phyloP scores from a whole-genome alignment of 2,888 invertebrate species.

The Lithodes maja region DNA sequence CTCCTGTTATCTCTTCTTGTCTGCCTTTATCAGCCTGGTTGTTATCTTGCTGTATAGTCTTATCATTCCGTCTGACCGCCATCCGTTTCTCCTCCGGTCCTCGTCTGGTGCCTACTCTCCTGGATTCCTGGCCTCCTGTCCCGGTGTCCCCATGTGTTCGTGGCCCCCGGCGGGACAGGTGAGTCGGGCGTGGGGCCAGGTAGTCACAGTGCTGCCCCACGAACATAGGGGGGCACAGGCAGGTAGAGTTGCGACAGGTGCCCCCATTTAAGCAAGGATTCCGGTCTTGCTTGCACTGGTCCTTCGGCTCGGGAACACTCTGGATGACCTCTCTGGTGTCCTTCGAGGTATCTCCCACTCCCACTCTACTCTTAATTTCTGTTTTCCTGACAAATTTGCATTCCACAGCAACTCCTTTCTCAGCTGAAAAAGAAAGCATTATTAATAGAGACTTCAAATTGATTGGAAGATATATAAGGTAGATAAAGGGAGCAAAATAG shows the following conservation, averaged over 20 bases:
- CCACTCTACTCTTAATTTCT: not conserved
- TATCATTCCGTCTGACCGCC: not conserved
- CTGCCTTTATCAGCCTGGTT: not conserved
- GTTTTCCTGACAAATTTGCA: not conserved
- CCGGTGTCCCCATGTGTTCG: not conserved
- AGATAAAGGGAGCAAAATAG: too few relatives aligned
- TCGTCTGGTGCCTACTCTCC: not conserved
- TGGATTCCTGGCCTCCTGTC: not conserved
- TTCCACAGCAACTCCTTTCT: not conserved
- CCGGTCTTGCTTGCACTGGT: not conserved
- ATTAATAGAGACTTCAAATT: too few relatives aligned
- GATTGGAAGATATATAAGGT: too few relatives aligned
- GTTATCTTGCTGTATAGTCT: not conserved
- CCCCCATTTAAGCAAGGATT: constrained; percentile 73
- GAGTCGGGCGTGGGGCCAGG: constrained; percentile 18
- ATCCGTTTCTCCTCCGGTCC: not conserved
- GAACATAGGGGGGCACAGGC: constrained; percentile 67
- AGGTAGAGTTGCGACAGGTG: constrained; percentile 72
- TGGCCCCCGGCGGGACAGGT: not conserved
- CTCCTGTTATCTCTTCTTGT: not conserved
- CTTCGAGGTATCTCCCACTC: not conserved
- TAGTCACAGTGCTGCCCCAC: constrained; percentile 66
- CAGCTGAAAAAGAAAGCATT: not conserved
- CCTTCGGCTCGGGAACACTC: not conserved
- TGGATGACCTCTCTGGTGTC: not conserved